Percentiles rank a stretch among this genome's conserved stretches.
Conservation (phyloP, 1,140 invertebrate genomes). For the Muscidifurax raptorellus region DNA sequence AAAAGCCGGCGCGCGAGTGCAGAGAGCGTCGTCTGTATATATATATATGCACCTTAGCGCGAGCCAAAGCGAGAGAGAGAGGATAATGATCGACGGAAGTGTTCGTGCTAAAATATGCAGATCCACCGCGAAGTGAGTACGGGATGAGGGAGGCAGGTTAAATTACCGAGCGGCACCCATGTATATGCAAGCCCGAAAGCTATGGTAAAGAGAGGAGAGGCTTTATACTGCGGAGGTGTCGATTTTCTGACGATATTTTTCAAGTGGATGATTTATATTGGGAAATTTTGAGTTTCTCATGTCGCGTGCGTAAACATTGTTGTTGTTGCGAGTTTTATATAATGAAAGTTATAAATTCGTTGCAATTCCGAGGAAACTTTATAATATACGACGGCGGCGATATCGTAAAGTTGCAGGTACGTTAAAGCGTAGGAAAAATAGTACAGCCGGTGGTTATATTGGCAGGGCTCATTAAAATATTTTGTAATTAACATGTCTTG, state of each 20-base stretch:
- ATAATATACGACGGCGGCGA: no score
- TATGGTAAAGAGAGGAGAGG: background rate
- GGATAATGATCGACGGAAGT: constrained; percentile 75
- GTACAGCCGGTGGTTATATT: background rate
- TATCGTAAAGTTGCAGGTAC: background rate
- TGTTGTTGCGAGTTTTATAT: no score
- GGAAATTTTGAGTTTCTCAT: no score
- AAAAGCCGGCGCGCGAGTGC: constrained; percentile 14
- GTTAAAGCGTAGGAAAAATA: background rate
- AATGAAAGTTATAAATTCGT: no score
- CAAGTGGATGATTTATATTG: no score
- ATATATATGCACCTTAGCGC: constrained; percentile 8
- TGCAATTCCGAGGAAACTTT: no score
- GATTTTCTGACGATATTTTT: background rate
- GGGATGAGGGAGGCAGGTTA: constrained; percentile 52
- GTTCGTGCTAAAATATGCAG: constrained; percentile 76
- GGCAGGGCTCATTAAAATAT: background rate
- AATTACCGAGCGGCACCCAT: constrained; percentile 66
- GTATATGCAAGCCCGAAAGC: background rate
- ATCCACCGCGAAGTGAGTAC: constrained; percentile 57
- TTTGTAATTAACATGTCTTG: background rate
- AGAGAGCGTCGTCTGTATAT: background rate
- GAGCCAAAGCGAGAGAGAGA: constrained; percentile 44
- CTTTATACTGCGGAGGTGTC: background rate
- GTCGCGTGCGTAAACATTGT: no score